Conservation (phyloP, 2,888 invertebrate genomes). For the Taenaris catops region DNA sequence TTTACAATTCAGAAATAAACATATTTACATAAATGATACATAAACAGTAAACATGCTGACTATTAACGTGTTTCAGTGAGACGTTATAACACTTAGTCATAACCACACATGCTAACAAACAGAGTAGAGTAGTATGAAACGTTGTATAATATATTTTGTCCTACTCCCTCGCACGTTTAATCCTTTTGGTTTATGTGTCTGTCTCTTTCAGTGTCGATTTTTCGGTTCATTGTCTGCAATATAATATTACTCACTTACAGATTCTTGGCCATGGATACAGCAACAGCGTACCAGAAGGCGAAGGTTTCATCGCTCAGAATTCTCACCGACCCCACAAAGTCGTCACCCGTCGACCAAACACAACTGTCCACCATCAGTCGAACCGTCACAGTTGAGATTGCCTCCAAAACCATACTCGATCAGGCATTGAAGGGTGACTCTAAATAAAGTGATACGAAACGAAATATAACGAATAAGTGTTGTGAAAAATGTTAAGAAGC, state of each 20-base stretch:
- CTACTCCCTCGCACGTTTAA: too few species aligned
- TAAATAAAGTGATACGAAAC: conserved; percentile 27
- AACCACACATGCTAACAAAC: too few species aligned
- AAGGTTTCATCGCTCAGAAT: conserved; percentile 93
- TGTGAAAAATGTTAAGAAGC: not conserved
- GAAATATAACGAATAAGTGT: not conserved
- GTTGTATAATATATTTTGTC: too few species aligned
- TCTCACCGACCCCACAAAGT: conserved; percentile 42
- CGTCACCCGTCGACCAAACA: conserved; percentile 33
- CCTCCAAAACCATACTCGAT: conserved; percentile 59
- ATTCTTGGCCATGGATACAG: conserved; percentile 91
- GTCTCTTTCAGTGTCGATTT: too few species aligned
- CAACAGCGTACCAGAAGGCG: conserved; percentile 94
- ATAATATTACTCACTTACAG: conserved; percentile 57
- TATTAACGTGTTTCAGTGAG: too few species aligned
- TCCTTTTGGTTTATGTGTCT: too few species aligned
- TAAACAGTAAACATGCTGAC: too few species aligned
- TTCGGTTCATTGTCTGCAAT: too few species aligned
- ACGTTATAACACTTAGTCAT: too few species aligned
- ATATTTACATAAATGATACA: too few species aligned
- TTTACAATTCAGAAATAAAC: too few species aligned
- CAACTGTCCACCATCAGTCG: conserved; percentile 69
- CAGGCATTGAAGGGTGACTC: conserved; percentile 59
- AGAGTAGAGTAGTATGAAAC: too few species aligned
- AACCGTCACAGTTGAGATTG: conserved; percentile 71